Conservation (phyloP, 1,140 invertebrate species). For the Panagrolaimus sp. region DNA sequence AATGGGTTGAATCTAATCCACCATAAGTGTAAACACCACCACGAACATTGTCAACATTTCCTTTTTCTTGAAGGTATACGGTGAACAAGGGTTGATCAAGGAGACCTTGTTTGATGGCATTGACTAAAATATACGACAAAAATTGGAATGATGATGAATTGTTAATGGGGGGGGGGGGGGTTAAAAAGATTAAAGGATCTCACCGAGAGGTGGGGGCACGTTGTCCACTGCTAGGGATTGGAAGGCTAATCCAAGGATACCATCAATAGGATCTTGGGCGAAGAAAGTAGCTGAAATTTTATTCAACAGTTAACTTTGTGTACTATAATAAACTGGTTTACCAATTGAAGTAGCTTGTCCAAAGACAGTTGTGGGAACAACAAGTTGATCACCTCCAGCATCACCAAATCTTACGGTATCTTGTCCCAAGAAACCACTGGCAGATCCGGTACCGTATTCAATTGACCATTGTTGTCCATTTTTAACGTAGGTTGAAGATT, state of each 20-base stretch:
- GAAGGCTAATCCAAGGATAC: constrained; percentile 48
- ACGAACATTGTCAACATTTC: constrained; percentile 25
- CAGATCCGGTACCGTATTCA: constrained; percentile 46
- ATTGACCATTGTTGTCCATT: constrained; percentile 39
- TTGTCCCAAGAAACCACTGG: constrained; percentile 40
- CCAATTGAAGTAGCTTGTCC: constrained; percentile 47
- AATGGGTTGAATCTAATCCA: constrained; percentile 44
- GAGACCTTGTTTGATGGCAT: constrained; percentile 46
- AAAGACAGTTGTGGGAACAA: constrained; percentile 46
- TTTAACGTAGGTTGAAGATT: constrained; percentile 42
- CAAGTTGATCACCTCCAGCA: constrained; percentile 10
- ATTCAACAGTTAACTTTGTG: too few species aligned
- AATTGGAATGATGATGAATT: too few species aligned
- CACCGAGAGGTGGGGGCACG: constrained; percentile 46
- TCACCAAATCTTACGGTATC: constrained; percentile 35
- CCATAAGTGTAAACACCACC: constrained; percentile 51
- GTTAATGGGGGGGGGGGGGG: too few species aligned
- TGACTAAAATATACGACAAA: too few species aligned
- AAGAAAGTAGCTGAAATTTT: constrained; percentile 40
- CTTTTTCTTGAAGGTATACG: constrained; percentile 41
- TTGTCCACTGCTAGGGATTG: constrained; percentile 41
- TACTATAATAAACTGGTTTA: too few species aligned
- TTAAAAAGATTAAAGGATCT: too few species aligned
- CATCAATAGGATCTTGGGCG: constrained; percentile 45
- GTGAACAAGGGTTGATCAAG: constrained; percentile 50